Percentiles rank a stretch among this genome's conserved stretches.
Evolutionary conservation across 2,113 vertebrate species (phyloP).

Genomic region (Panurus biarmicus): DNA sequence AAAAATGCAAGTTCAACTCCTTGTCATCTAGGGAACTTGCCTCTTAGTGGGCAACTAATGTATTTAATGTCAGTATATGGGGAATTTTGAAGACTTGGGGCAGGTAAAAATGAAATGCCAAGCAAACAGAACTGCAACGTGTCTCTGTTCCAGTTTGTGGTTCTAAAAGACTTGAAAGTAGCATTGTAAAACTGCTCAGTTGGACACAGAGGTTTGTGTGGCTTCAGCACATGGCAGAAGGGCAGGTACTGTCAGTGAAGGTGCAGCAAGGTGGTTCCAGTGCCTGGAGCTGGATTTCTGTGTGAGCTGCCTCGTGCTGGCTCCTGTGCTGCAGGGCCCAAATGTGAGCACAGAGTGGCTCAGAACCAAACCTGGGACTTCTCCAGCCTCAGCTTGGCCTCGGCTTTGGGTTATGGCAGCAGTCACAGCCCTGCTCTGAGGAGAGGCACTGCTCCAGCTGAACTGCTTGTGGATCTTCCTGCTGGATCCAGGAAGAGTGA

Average conservation of each 20-base stretch:
- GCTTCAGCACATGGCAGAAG: neutral
- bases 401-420: neutral
- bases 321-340: neutral
- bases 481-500: neutral
- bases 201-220: neutral
- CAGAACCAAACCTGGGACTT: neutral
- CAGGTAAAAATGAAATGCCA: neutral
- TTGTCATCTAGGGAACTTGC: neutral
- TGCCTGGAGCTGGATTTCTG: neutral
- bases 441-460: neutral
- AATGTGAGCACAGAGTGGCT: neutral
- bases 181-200: neutral
- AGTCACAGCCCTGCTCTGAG: neutral
- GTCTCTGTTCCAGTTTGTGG: neutral
- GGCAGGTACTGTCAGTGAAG: neutral
- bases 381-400: neutral
- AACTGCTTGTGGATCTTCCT: neutral
- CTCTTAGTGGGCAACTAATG: neutral
- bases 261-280: rapidly evolving
- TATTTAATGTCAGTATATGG: neutral
- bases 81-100: neutral
- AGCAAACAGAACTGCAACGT: neutral
- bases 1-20: neutral
- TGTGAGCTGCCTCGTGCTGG: rapidly evolving
- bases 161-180: neutral